Percentiles rank a stretch among this genome's conserved stretches.
phyloP scores from a whole-genome alignment of 2,113 vertebrate species.

The Alouatta palliata region DNA sequence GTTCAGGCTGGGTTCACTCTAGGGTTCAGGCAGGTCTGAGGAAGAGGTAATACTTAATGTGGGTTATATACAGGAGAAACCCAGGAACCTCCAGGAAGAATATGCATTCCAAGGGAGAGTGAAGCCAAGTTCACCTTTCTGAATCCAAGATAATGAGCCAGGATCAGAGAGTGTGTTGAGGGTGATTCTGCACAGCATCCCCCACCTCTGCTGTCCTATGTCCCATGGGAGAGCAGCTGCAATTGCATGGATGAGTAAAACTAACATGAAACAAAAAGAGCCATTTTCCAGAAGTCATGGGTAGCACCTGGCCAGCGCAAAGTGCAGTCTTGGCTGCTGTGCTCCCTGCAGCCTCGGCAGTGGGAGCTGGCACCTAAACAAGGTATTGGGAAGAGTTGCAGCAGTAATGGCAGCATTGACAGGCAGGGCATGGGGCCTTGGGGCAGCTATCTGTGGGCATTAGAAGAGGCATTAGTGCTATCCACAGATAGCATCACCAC shows the following conservation, averaged over 20 bases:
- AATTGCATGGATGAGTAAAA: neutral
- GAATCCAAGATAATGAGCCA: neutral
- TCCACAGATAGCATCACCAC: neutral
- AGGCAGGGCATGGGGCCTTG: neutral
- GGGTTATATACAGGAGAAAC: neutral
- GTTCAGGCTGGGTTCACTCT: neutral
- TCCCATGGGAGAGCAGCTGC: neutral
- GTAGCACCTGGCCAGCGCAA: neutral
- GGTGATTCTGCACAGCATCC: neutral
- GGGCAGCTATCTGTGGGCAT: neutral
- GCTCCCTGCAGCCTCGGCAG: neutral
- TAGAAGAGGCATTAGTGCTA: neutral
- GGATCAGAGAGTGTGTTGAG: neutral
- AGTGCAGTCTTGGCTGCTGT: neutral
- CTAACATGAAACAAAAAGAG: neutral
- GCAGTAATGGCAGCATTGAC: fast-evolving
- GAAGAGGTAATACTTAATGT: fast-evolving
- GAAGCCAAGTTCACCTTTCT: neutral
- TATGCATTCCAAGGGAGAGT: neutral
- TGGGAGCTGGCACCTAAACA: neutral
- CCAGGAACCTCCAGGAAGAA: neutral
- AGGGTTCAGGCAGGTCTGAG: neutral
- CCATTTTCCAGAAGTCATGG: fast-evolving
- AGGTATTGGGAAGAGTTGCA: fast-evolving
- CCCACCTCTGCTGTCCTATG: neutral